These are phyloP conservation scores for Brachionus sp. DNA, from an alignment of 1,140 invertebrate genomes.

Conservation along the genomic window DNA sequence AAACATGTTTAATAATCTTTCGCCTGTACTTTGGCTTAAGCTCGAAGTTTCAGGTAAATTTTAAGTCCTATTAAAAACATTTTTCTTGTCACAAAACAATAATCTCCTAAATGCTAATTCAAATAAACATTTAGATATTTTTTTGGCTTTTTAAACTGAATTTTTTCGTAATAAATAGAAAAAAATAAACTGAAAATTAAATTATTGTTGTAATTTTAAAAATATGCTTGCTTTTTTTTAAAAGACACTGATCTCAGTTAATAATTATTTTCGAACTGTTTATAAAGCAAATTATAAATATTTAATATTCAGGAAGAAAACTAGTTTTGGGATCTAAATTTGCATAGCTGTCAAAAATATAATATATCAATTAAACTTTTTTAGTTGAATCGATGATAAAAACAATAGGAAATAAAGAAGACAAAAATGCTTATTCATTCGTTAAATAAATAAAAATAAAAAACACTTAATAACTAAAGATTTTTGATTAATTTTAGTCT, in stretches of 20 bases:
- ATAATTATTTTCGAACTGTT: background rate
- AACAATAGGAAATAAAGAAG: background rate
- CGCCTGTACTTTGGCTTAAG: background rate
- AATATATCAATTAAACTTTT: background rate
- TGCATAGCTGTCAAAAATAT: background rate
- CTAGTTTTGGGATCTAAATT: background rate
- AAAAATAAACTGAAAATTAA: background rate
- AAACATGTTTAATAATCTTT: background rate
- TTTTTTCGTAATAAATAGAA: background rate
- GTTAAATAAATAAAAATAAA: background rate
- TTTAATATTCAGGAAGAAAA: background rate
- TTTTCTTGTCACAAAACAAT: background rate
- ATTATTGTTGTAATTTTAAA: background rate
- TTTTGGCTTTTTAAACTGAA: background rate
- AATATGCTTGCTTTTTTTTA: background rate
- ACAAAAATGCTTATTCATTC: too few species aligned
- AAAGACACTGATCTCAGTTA: background rate
- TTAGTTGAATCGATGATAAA: background rate
- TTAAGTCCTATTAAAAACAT: background rate
- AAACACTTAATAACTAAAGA: background rate
- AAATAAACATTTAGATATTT: background rate
- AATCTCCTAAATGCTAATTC: background rate
- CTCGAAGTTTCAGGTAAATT: background rate
- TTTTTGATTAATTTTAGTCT: too few species aligned
- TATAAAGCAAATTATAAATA: background rate